Evolutionary conservation across 2,797 vertebrate genomes (phyloP), one percentile per base, ranked within the genome.

Genomic region (Acipenser transmontanus): DNA sequence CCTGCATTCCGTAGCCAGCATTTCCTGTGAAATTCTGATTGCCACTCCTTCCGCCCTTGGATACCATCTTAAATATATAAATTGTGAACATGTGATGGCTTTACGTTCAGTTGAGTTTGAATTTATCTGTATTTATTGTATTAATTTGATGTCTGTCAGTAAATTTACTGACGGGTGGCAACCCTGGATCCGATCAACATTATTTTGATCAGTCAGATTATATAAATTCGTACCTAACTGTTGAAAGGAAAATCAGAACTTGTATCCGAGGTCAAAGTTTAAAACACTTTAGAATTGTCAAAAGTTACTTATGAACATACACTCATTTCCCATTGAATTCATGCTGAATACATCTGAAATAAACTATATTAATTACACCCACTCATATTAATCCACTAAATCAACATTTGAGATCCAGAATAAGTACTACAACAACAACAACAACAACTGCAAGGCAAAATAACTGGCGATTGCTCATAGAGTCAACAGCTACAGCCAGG

Each of bases 41-140:
- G 52, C 62, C 70, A 64, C 66, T 72, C 68, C 73, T 67, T 64
- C 66, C 66, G 65, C 64, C 48, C 57, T 62, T 50, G 66, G 71
- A 69, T 68, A 69, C 66, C 69, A 72, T 73, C 65, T 68, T 71
- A 70, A 75, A 73, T 69, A 70, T 67, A 70, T 51, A 70, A 65
- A 70, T 68, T 68, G 67, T 70, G 47, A 68, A 51, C 61, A 75
- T 62, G 60, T 71, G 68, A 68, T 65, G 65, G 61, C 62, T 62
- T 61, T 17, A 60, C 48, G 51, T 66, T 70, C 61, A 67, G 47
- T 47, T 64, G 67, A 65, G 63, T 62, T 54, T 61, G 12, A 9
- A 14, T 50, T 66, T 17, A 63, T 62, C 34, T 61, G 12, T 6
- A 14, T 50, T 66, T 17, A 63, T 47, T 54, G 51, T n/a, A 59